phyloP scores from a whole-genome alignment of 1,140 invertebrate species.

The Trigoniulus corallinus region DNA sequence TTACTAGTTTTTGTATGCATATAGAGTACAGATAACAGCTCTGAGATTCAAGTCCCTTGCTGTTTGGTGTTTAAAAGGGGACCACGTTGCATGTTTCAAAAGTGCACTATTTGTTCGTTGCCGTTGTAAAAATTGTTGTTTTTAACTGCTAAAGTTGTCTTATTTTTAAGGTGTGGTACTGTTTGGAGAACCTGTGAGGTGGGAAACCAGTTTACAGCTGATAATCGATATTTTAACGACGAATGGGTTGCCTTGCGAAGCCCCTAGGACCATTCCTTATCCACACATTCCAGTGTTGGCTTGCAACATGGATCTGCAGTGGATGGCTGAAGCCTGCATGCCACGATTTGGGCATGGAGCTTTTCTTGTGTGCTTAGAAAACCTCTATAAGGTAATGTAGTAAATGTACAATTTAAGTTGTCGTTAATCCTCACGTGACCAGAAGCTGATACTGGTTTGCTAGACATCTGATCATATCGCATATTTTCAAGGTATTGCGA shows the following conservation, averaged over 20 bases:
- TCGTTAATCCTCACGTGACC: too few species aligned
- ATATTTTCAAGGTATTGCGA: too few species aligned
- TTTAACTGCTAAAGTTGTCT: neutral
- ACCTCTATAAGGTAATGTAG: constrained; percentile 34
- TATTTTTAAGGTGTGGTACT: constrained; percentile 37
- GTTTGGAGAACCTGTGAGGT: constrained; percentile 42
- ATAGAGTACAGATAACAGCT: too few species aligned
- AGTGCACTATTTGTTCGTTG: neutral
- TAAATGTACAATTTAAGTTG: too few species aligned
- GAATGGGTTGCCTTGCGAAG: constrained; percentile 33
- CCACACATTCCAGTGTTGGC: constrained; percentile 46
- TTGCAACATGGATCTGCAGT: constrained; percentile 50
- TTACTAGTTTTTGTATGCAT: too few species aligned
- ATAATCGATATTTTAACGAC: constrained; percentile 50
- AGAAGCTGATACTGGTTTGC: too few species aligned
- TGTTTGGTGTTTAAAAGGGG: neutral
- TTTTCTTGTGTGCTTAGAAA: constrained; percentile 45
- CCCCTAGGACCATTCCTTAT: constrained; percentile 29
- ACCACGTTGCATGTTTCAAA: too few species aligned
- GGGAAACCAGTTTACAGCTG: constrained; percentile 41
- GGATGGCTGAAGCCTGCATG: constrained; percentile 46
- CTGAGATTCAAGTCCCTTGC: too few species aligned
- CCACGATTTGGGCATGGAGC: constrained; percentile 49
- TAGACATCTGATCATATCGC: too few species aligned
- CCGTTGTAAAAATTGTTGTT: neutral